Percentiles rank a stretch among this genome's conserved stretches.
Conservation (phyloP, 1,140 invertebrate genomes). For the Sitodiplosis mosellana region DNA sequence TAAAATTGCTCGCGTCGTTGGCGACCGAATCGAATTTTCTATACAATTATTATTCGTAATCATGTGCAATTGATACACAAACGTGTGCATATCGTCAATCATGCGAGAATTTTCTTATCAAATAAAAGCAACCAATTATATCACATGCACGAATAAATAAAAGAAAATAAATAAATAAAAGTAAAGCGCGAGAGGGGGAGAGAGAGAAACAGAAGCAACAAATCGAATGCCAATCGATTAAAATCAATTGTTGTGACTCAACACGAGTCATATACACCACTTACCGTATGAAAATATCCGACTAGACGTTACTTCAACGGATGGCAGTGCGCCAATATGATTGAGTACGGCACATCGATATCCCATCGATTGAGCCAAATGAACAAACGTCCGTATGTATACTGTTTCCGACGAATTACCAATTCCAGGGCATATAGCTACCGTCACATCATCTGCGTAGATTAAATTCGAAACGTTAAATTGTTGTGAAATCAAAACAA, state of each 20-base stretch:
- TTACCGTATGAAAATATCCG: constrained; percentile 83
- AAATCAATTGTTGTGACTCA: neutral
- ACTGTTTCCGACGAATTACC: constrained; percentile 84
- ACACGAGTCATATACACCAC: constrained; percentile 10
- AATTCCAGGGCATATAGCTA: constrained; percentile 82
- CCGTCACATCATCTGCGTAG: constrained; percentile 61
- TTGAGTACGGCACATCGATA: constrained; percentile 86
- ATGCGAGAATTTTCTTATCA: neutral
- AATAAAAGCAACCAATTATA: neutral
- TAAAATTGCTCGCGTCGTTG: too few species aligned
- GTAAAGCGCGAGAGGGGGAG: neutral
- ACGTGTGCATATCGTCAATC: neutral
- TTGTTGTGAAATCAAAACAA: neutral
- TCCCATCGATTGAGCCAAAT: constrained; percentile 72
- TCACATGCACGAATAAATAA: neutral
- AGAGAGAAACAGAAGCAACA: neutral
- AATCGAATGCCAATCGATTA: neutral
- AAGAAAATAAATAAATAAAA: neutral
- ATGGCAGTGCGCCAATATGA: constrained; percentile 74
- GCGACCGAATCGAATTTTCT: too few species aligned
- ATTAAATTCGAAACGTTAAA: neutral
- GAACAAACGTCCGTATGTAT: constrained; percentile 81
- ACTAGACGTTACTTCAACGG: constrained; percentile 66
- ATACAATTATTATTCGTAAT: too few species aligned
- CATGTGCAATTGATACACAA: too few species aligned